A percentile compares a stretch with the other conserved stretches of the same genome.
Evolutionary conservation across 2,888 invertebrate genomes (phyloP).

Genomic region (Neoscelio sp.): DNA sequence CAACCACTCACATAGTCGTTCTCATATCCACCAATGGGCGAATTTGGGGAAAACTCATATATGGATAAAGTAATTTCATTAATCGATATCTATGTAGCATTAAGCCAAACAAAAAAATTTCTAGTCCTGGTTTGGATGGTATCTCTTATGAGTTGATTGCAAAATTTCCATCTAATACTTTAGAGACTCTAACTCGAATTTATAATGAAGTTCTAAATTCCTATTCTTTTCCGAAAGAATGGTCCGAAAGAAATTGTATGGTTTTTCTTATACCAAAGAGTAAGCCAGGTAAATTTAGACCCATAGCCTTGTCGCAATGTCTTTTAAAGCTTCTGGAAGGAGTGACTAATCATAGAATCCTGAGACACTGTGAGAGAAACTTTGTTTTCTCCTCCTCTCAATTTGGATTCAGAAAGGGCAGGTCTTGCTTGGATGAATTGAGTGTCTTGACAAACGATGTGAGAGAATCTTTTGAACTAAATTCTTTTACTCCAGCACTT

Average conservation of each 20-base stretch:
- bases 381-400: not conserved
- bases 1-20: not conserved
- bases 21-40: not conserved
- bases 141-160: not conserved
- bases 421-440: not conserved
- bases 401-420: slow-evolving; percentile 18
- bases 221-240: not conserved
- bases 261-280: slow-evolving; percentile 13
- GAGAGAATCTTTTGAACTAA: not conserved
- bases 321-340: slow-evolving; percentile 16
- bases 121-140: not conserved
- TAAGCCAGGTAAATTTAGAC: slow-evolving; percentile 17
- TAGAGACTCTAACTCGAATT: too few relatives aligned
- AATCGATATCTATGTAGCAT: not conserved
- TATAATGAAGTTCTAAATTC: not conserved
- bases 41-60: not conserved
- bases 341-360: slow-evolving; percentile 6
- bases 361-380: not conserved
- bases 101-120: not conserved
- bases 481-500: not conserved
- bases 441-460: slow-evolving; percentile 2
- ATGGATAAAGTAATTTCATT: not conserved
- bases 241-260: slow-evolving; percentile 13
- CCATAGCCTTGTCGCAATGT: slow-evolving; percentile 6
- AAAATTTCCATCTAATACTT: too few relatives aligned